Base-by-base conservation (phyloP, 2,888 invertebrate genomes). In the Mesoligia furuncula region DNA sequence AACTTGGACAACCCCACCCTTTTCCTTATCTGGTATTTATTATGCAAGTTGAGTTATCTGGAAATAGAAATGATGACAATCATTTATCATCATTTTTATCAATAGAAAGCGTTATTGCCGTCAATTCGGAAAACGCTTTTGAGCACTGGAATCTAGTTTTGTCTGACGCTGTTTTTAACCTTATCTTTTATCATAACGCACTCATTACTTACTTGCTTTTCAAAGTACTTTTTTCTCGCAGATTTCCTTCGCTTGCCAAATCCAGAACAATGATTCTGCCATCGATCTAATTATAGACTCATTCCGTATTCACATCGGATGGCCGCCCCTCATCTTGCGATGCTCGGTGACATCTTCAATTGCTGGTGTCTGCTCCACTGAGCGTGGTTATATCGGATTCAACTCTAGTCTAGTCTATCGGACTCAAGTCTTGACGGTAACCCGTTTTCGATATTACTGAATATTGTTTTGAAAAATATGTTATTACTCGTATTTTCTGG, bases 301-400 rank as follows among this genome's bases (percentile, higher is more conserved):
- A 77, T 78, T 82, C 42, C n/a, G 79, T 81, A 88, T 86, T 87
- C 88, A 77, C 62, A 66, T 77, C 78, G 57, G 81, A 76, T 77
- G 48, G 66, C 27, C 31, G 48, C 74, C 75, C 74, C 65, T 77
- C 73, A 77, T 83, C 69, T 64, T 36, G 31, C 31, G 15, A 62
- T 65, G 39, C 75, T 71, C 69, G 20, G 42, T 65, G 83, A 75
- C 80, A 72, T 77, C 65, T 65, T 76, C 83, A 68, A 80, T 78
- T 71, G 31, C 57, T 61, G 64, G 20, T 17, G 67, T 48, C 67
- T 75, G 85, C 74, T 73, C 54, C 57, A 65, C 68, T 54, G 54
- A 79, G 72, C 75, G 24, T 69, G n/a, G 39, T 13, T 27, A 17
- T 39, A 72, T 64, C 7, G 27, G 61, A 71, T n/a, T n/a, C n/a